Percentiles rank a stretch among this genome's conserved stretches.
Conservation (phyloP, 1,140 invertebrate species). For the Eulimnadia texana region DNA sequence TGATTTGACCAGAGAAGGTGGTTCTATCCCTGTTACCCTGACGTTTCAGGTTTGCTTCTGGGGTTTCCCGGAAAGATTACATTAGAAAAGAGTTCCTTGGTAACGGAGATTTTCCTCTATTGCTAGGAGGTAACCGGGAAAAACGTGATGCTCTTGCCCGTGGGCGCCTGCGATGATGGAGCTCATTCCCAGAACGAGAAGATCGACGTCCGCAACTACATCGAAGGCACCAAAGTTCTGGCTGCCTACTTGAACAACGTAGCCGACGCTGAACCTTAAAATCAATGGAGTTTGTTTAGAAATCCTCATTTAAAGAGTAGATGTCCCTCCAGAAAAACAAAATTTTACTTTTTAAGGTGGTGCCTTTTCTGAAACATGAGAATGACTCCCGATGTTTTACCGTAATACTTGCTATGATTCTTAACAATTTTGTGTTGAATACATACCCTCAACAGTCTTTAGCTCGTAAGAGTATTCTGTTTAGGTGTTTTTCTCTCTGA, state of each 20-base stretch:
- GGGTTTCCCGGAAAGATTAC: not conserved
- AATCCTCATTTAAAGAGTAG: too few species aligned
- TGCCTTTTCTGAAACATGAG: too few species aligned
- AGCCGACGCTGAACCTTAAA: conserved; percentile 14
- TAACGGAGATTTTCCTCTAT: conserved; percentile 5
- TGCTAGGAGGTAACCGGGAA: conserved; percentile 77
- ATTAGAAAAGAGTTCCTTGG: not conserved
- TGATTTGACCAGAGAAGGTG: conserved; percentile 87
- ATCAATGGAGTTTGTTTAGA: too few species aligned
- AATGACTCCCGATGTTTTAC: too few species aligned
- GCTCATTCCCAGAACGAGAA: conserved; percentile 99
- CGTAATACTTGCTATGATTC: too few species aligned
- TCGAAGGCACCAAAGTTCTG: conserved; percentile 47
- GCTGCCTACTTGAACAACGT: conserved; percentile 23
- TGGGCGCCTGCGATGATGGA: conserved; percentile 86
- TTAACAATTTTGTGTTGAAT: too few species aligned
- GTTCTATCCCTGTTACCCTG: conserved; percentile 88
- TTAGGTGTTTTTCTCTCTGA: too few species aligned
- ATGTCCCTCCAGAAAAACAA: too few species aligned
- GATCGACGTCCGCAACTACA: conserved; percentile 79
- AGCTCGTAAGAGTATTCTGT: too few species aligned
- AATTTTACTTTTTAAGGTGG: too few species aligned
- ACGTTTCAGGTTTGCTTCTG: conserved; percentile 43
- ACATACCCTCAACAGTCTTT: too few species aligned
- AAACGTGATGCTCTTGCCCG: conserved; percentile 81